Conservation (phyloP, 2,113 vertebrate species). For the Dascyllus trimaculatus region DNA sequence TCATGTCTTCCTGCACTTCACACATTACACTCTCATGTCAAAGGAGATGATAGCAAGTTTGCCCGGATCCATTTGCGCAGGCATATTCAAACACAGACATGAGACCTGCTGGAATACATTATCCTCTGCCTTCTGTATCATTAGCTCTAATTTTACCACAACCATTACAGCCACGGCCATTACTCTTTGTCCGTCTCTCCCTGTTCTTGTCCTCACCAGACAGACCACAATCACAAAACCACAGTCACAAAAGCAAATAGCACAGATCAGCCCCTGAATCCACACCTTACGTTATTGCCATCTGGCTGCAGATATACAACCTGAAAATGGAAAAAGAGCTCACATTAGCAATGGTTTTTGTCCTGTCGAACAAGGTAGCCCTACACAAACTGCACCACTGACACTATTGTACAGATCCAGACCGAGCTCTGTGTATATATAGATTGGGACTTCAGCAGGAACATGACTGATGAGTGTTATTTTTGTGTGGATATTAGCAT, state of each 20-base stretch:
- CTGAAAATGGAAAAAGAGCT: neutral
- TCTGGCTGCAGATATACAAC: neutral
- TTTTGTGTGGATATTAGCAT: neutral
- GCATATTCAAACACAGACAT: conserved; percentile 4
- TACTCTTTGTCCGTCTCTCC: neutral
- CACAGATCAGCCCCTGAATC: neutral
- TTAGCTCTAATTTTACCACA: neutral
- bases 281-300: neutral
- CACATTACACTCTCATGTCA: neutral
- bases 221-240: neutral
- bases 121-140: neutral
- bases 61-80: neutral
- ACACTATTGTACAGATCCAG: neutral
- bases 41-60: conserved; percentile 1
- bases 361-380: neutral
- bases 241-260: neutral
- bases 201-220: neutral
- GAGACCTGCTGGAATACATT: neutral
- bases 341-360: neutral
- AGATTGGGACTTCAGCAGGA: neutral
- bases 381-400: neutral
- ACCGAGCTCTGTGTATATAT: neutral
- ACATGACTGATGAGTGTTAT: neutral
- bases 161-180: neutral
- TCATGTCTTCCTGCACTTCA: neutral